Evolutionary conservation across 2,888 invertebrate genomes (phyloP), one percentile per base, ranked within the genome.

Genomic region (Lasius platythorax): DNA sequence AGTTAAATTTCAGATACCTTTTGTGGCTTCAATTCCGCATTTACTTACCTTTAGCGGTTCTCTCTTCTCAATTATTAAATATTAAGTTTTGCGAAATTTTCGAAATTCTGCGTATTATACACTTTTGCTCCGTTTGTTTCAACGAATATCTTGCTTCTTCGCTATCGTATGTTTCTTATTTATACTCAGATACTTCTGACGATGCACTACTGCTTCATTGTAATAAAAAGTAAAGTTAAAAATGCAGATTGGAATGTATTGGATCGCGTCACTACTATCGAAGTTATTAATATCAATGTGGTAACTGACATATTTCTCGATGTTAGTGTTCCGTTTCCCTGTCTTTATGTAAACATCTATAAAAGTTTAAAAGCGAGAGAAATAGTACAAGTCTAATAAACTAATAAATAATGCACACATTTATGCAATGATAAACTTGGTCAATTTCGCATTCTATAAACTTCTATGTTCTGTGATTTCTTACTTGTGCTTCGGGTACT

Each of bases 1-100:
- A 64, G 18, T 64, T 5, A 18, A 46, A 75, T 15, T 50, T 8
- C 5, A 0, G 3, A n/a, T 33, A 23, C 37, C 6, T 9, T 5
- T 2, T n/a, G 12, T 8, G 5, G 5, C 18, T 64, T 11, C 11
- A 46, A 64, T 46, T 18, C 23, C 3, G 9, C 50, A 23, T 64
- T 33, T 76, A 30, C 5, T 50, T 3, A 53, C 8, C 23, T 66
- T 50, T 76, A 18, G 33, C 11, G 15, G 33, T 23, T 66, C n/a
- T n/a, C 18, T 37, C 23, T 15, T 75, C n/a, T 66, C 1, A n/a
- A 74, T 15, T 15, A 30, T 64, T 30, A 30, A n/a, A 53, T 53
- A 53, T 53, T 75, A 75, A 75, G 6, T 75, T 50, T 8, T n/a
- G 33, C 30, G 2, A 63, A 33, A n/a, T 61, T 15, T 46, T 75